phyloP scores from a whole-genome alignment of 2,113 vertebrate genomes.

The Micronycteris hirsuta region DNA sequence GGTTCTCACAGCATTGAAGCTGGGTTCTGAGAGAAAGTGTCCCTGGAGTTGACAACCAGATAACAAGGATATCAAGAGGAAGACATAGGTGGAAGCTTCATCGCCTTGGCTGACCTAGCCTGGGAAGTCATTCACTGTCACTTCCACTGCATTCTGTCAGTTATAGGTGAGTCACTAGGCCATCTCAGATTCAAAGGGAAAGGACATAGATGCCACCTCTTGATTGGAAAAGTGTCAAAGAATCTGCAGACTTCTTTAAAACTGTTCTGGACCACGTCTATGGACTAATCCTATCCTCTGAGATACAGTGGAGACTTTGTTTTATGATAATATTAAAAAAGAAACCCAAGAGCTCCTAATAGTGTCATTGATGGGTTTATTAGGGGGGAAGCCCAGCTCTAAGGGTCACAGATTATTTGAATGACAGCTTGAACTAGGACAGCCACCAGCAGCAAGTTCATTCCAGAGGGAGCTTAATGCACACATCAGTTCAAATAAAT shows the following conservation, averaged over 20 bases:
- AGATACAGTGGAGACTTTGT: not conserved
- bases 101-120: not conserved
- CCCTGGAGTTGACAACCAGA: not conserved
- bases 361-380: not conserved
- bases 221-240: not conserved
- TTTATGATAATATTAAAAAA: not conserved
- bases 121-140: not conserved
- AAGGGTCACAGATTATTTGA: not conserved
- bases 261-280: not conserved
- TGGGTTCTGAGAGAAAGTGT: not conserved
- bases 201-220: not conserved
- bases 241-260: constrained; percentile 1
- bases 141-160: not conserved
- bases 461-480: not conserved
- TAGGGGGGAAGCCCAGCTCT: not conserved
- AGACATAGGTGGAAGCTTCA: not conserved
- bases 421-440: not conserved
- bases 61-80: not conserved
- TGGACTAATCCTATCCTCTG: not conserved
- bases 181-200: not conserved
- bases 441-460: not conserved
- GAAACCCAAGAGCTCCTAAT: not conserved
- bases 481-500: not conserved
- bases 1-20: not conserved
- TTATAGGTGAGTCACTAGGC: not conserved